phyloP scores from a whole-genome alignment of 1,140 invertebrate genomes.

The Argopecten irradians region DNA sequence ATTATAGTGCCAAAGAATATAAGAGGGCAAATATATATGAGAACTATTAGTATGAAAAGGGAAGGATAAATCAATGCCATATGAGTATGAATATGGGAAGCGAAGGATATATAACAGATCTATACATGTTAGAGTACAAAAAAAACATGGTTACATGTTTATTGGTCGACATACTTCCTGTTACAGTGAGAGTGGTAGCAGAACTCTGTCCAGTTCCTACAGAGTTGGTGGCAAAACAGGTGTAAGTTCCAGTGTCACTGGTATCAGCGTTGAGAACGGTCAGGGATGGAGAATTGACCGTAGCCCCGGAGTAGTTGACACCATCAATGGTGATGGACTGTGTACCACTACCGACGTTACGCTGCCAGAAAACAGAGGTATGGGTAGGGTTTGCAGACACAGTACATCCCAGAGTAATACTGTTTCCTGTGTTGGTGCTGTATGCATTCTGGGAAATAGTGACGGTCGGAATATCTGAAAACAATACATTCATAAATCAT shows the following conservation, averaged over 20 bases:
- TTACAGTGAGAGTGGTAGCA: conserved; percentile 26
- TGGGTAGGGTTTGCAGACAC: conserved; percentile 31
- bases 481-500: too few species aligned
- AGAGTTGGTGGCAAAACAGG: conserved; percentile 34
- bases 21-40: too few species aligned
- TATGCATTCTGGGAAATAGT: conserved; percentile 8
- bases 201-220: conserved; percentile 34
- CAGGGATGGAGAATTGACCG: conserved; percentile 28
- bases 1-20: too few species aligned
- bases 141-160: not conserved
- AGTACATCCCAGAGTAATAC: not conserved
- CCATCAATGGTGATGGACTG: conserved; percentile 27
- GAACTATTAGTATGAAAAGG: too few species aligned
- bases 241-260: conserved; percentile 41
- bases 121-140: too few species aligned
- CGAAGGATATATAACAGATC: too few species aligned
- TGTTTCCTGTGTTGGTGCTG: not conserved
- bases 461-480: conserved; percentile 28
- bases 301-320: conserved; percentile 36
- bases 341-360: conserved; percentile 11
- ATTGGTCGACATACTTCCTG: conserved; percentile 34
- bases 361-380: conserved; percentile 32
- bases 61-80: too few species aligned
- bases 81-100: too few species aligned
- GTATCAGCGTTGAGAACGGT: conserved; percentile 23